These are phyloP conservation scores for Drosophila varians DNA, from an alignment of 1,140 invertebrate species.

Conservation along the genomic window DNA sequence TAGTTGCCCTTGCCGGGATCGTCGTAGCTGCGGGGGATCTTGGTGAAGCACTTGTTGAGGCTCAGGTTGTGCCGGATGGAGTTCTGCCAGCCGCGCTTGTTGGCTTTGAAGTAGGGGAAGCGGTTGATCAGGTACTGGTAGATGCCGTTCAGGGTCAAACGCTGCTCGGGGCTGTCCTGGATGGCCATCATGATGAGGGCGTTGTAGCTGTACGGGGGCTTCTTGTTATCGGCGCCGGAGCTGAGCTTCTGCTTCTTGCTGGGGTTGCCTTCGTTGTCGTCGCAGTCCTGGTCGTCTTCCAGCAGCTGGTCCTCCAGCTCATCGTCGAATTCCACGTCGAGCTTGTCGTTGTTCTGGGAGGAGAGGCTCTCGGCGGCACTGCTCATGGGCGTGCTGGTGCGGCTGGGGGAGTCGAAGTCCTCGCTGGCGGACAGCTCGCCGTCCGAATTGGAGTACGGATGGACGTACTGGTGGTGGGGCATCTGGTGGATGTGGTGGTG, in stretches of 20 bases:
- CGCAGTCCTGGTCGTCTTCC: constrained; percentile 64
- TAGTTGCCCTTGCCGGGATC: constrained; percentile 98
- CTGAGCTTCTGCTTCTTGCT: constrained; percentile 76
- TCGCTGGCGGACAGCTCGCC: constrained; percentile 72
- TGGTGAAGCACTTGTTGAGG: constrained; percentile 99
- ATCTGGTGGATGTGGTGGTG: constrained; percentile 32
- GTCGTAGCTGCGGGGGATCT: constrained; percentile 96
- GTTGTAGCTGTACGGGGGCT: constrained; percentile 99
- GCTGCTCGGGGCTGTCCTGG: constrained; percentile 94
- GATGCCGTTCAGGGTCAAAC: constrained; percentile 98
- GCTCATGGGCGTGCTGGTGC: constrained; percentile 81
- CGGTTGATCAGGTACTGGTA: constrained; percentile 99
- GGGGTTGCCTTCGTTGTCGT: constrained; percentile 60
- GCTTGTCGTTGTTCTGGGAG: constrained; percentile 68
- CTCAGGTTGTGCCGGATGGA: constrained; percentile 98
- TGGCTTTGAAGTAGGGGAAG: constrained; percentile 98
- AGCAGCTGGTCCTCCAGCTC: constrained; percentile 63
- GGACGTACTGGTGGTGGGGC: constrained; percentile 40
- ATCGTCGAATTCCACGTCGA: constrained; percentile 71
- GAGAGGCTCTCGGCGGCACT: constrained; percentile 68
- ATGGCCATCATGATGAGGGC: constrained; percentile 99
- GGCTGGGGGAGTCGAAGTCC: constrained; percentile 73
- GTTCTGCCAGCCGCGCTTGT: constrained; percentile 99
- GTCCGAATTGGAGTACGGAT: constrained; percentile 80
- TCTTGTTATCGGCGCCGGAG: constrained; percentile 87